A percentile compares a stretch with the other conserved stretches of the same genome.
phyloP scores from a whole-genome alignment of 1,140 invertebrate species.

The Cydia fagiglandana region DNA sequence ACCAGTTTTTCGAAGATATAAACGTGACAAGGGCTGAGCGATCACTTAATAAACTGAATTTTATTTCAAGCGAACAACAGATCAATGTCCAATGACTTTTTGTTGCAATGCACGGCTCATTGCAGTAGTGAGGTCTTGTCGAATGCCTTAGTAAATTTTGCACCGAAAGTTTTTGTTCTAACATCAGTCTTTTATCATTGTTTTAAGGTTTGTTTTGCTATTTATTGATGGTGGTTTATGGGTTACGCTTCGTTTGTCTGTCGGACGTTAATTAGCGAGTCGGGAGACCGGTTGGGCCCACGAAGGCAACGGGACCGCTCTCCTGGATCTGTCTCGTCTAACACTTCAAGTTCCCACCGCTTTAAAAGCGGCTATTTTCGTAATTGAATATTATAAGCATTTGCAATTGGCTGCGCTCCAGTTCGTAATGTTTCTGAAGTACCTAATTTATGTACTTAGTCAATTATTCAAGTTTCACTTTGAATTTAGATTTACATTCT shows the following conservation, averaged over 20 bases:
- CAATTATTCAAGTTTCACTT: not conserved
- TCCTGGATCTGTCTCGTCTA: constrained; percentile 14
- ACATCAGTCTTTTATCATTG: not conserved
- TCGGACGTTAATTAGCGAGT: constrained; percentile 28
- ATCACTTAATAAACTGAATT: constrained; percentile 30
- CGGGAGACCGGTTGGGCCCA: constrained; percentile 9
- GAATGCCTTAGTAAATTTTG: constrained; percentile 16
- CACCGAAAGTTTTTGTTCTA: constrained; percentile 2
- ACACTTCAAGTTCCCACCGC: constrained; percentile 27
- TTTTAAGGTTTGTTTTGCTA: not conserved
- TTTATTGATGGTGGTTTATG: constrained; percentile 11
- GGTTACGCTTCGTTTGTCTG: constrained; percentile 8
- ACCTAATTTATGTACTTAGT: not conserved
- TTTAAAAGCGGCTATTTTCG: constrained; percentile 19
- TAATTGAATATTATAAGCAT: constrained; percentile 24
- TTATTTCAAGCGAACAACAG: constrained; percentile 26
- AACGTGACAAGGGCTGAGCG: constrained; percentile 27
- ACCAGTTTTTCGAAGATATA: constrained; percentile 25
- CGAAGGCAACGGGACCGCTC: constrained; percentile 15
- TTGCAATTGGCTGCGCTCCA: constrained; percentile 7
- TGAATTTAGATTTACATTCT: not conserved
- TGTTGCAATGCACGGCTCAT: not conserved
- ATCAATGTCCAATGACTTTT: constrained; percentile 27
- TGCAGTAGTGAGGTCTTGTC: constrained; percentile 14
- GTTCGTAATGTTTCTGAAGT: constrained; percentile 13